These are phyloP conservation scores for Pachycephala philippinensis DNA, from an alignment of 2,113 vertebrate genomes.

Conservation along the genomic window DNA sequence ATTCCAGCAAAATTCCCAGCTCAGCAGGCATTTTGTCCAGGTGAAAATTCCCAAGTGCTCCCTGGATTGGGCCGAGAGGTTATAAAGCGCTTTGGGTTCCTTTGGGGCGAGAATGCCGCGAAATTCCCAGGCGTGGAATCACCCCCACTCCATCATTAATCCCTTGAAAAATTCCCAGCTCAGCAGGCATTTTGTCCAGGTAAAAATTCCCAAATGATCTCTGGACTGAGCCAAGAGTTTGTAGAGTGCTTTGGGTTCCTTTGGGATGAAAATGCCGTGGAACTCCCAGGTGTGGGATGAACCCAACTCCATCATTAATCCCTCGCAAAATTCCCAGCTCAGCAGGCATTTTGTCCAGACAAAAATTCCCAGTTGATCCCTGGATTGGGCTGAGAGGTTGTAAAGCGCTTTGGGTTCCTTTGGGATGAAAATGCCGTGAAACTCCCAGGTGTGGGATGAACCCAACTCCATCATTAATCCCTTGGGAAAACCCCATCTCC, in stretches of 20 bases:
- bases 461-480: neutral
- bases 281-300: neutral
- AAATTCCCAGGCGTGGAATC: neutral
- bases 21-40: neutral
- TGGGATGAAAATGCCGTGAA: neutral
- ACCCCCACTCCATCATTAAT: neutral
- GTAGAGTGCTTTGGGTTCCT: constrained; percentile 16
- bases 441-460: neutral
- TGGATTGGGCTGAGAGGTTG: neutral
- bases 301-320: neutral
- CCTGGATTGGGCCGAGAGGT: neutral
- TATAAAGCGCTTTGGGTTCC: constrained; percentile 28
- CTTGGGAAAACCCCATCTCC: neutral
- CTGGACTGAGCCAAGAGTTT: neutral
- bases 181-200: neutral
- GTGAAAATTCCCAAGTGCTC: neutral
- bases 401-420: too few relatives aligned
- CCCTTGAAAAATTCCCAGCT: neutral
- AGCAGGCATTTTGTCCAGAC: neutral
- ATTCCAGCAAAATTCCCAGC: neutral
- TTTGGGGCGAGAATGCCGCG: neutral
- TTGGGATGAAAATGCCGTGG: neutral
- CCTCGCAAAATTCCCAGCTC: too few relatives aligned
- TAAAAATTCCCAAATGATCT: neutral
- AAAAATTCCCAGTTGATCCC: neutral